A percentile compares a stretch with the other conserved stretches of the same genome.
phyloP scores from a whole-genome alignment of 2,797 vertebrate species.

The Hirundo rustica region DNA sequence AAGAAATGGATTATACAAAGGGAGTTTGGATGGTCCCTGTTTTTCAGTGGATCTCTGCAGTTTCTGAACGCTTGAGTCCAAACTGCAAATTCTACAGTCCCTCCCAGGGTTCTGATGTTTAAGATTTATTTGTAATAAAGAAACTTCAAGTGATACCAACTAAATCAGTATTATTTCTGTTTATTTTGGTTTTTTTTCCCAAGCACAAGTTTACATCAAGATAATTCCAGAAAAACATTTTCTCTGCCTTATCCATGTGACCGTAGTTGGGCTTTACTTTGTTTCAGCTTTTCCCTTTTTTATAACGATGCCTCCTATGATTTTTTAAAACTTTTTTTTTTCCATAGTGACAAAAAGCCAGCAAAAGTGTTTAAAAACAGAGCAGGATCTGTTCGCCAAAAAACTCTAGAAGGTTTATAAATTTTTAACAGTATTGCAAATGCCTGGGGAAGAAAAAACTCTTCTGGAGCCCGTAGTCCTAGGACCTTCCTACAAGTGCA shows the following conservation, averaged over 20 bases:
- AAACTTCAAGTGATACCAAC: neutral
- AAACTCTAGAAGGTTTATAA: neutral
- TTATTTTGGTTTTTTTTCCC: slow-evolving; percentile 1
- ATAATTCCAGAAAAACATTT: neutral
- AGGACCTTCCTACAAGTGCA: neutral
- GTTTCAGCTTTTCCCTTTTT: neutral
- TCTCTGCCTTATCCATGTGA: neutral
- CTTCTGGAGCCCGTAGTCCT: neutral
- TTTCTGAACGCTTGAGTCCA: neutral
- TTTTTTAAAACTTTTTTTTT: neutral
- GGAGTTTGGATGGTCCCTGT: neutral
- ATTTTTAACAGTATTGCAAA: neutral
- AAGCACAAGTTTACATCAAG: neutral
- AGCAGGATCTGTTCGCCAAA: neutral
- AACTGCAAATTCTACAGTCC: neutral
- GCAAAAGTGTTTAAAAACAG: neutral
- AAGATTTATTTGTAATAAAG: neutral
- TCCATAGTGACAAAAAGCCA: neutral
- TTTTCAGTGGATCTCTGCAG: neutral
- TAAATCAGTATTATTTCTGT: neutral
- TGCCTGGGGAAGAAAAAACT: rapidly evolving
- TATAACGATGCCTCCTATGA: neutral
- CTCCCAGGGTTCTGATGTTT: neutral
- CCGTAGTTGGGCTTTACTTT: neutral
- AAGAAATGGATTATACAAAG: neutral